phyloP scores from a whole-genome alignment of 1,140 invertebrate species.

The Heliconius himera region DNA sequence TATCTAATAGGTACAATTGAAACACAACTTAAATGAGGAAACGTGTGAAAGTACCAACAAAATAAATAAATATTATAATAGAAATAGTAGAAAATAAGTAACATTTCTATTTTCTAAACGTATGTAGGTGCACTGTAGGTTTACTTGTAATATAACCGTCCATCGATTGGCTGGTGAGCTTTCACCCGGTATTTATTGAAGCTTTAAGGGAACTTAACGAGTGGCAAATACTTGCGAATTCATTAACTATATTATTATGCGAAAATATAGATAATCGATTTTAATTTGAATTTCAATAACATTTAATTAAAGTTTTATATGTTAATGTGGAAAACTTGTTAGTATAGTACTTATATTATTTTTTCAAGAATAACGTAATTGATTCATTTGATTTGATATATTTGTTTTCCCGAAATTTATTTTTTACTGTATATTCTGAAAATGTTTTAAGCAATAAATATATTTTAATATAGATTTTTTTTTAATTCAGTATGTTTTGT shows the following conservation, averaged over 20 bases:
- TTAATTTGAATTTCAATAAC: no score
- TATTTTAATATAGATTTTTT: not conserved
- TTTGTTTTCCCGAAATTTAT: not conserved
- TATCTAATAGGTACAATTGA: no score
- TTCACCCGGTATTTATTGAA: not conserved
- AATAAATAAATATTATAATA: not conserved
- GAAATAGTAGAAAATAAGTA: not conserved
- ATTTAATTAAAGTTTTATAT: no score
- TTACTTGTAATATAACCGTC: not conserved
- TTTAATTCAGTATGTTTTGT: not conserved
- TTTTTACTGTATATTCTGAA: no score
- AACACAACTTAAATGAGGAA: no score
- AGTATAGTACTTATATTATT: no score
- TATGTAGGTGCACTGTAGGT: not conserved
- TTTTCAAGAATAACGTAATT: no score
- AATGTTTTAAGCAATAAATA: no score
- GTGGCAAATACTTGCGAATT: not conserved
- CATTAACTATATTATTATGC: not conserved
- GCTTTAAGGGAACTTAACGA: not conserved
- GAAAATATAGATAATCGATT: not conserved
- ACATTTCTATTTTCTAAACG: constrained; percentile 1
- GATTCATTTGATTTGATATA: no score
- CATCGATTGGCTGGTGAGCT: not conserved
- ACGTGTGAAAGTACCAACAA: not conserved
- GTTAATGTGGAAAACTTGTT: no score